Evolutionary conservation across 2,888 invertebrate genomes (phyloP), one percentile per base, ranked within the genome.

Genomic region (Brenthis hecate): DNA sequence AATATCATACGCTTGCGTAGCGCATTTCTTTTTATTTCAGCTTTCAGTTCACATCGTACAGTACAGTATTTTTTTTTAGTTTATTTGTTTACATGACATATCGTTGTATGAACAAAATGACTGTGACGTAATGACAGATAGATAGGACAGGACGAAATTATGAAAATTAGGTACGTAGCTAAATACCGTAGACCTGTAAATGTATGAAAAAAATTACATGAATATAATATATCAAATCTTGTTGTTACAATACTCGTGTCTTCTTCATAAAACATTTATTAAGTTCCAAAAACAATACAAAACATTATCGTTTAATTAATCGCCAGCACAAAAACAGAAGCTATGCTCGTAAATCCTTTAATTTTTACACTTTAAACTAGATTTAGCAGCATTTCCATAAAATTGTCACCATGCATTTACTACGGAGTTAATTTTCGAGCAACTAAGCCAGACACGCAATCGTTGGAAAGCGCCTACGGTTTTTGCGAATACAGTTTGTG

Each of bases 271-370:
- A 56, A 68, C 71, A 69, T 71, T 65, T 67, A 73, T 71, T 67
- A 66, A 56, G 67, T 70, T 53, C 55, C 47, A 51, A 43, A 53
- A 68, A 72, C 72, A 73, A 70, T 70, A 63, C 68, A 51, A 54
- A 68, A 69, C 51, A 71, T 67, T 74, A 75, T 74, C 74, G 73
- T 64, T 61, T 70, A 74, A 75, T 75, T 75, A 73, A 74, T 74
- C 74, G 70, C 57, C n/a, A 13, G 64, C 43, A 71, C 72, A 67
- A 65, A 71, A 62, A 50, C 54, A 65, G 66, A 61, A 19, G 66
- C 62, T 51, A 65, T 70, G 74, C 65, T 70, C 67, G 68, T 73
- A 70, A 72, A 69, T 74, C 74, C 70, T 58, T 70, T 71, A 60
- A 68, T 72, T 74, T 75, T 74, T 71, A 74, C 73, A 73, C 71